Conservation (phyloP, 2,888 invertebrate genomes). For the Lasioglossum zephyrum region DNA sequence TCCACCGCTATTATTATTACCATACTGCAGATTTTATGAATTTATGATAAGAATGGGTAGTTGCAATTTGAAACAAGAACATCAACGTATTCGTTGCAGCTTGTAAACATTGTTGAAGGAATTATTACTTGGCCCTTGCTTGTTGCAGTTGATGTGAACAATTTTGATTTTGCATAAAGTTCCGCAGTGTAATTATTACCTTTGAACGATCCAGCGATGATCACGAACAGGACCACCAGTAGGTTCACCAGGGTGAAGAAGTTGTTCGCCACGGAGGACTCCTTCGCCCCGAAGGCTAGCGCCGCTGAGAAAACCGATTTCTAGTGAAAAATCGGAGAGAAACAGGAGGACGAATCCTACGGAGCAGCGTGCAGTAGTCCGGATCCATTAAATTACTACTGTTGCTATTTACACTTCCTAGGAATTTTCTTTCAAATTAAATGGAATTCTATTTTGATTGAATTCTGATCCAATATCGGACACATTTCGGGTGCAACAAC, state of each 20-base stretch:
- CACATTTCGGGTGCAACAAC: neutral
- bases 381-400: neutral
- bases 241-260: slow-evolving; percentile 94
- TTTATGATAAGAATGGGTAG: too few species aligned
- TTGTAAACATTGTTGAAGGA: too few species aligned
- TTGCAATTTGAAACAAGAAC: too few species aligned
- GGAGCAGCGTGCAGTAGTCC: neutral
- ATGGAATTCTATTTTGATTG: too few species aligned
- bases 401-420: too few species aligned
- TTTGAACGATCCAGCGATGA: slow-evolving; percentile 91
- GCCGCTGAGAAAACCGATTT: slow-evolving; percentile 84
- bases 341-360: neutral
- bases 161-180: too few species aligned
- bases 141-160: too few species aligned
- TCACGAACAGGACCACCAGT: slow-evolving; percentile 92
- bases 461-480: neutral
- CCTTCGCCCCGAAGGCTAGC: slow-evolving; percentile 93
- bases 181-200: slow-evolving; percentile 83
- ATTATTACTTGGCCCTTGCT: too few species aligned
- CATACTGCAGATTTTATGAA: too few species aligned
- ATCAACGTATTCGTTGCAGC: too few species aligned
- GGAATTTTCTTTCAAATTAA: too few species aligned
- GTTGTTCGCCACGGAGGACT: slow-evolving; percentile 94
- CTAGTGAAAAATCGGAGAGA: neutral
- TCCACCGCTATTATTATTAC: neutral